phyloP scores from a whole-genome alignment of 2,113 vertebrate species.

The Panthera uncia region DNA sequence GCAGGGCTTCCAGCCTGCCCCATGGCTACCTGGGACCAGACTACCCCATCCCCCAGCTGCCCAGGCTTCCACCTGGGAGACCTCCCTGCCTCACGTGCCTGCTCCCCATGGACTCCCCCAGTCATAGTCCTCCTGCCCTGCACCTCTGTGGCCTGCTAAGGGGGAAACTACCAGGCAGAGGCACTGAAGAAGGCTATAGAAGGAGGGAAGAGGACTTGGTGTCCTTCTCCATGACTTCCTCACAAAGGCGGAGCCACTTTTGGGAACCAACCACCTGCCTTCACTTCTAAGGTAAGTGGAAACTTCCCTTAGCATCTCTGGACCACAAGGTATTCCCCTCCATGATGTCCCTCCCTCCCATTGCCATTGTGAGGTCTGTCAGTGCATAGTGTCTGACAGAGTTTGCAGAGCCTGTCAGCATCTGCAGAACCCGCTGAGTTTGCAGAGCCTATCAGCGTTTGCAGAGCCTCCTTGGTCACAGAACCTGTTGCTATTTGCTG shows the following conservation, averaged over 20 bases:
- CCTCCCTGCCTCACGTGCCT: not conserved
- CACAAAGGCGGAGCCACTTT: not conserved
- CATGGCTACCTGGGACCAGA: not conserved
- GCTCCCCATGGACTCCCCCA: fast-evolving
- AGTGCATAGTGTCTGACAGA: not conserved
- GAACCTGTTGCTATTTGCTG: not conserved
- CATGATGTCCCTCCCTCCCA: not conserved
- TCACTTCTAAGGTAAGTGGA: not conserved
- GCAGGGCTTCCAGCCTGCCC: not conserved
- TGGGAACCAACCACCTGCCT: not conserved
- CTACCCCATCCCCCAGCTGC: not conserved
- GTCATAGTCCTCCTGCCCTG: not conserved
- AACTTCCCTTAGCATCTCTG: not conserved
- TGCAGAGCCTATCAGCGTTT: not conserved
- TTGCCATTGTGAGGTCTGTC: not conserved
- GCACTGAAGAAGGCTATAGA: not conserved
- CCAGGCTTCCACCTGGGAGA: not conserved
- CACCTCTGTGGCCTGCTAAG: not conserved
- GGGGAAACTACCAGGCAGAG: not conserved
- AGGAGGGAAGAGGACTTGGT: not conserved
- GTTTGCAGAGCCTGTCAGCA: not conserved
- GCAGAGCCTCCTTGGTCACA: not conserved
- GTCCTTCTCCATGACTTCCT: not conserved
- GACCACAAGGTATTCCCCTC: not conserved
- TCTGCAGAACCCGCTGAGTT: not conserved